phyloP scores from a whole-genome alignment of 2,797 vertebrate genomes.

The Acipenser ruthenus region DNA sequence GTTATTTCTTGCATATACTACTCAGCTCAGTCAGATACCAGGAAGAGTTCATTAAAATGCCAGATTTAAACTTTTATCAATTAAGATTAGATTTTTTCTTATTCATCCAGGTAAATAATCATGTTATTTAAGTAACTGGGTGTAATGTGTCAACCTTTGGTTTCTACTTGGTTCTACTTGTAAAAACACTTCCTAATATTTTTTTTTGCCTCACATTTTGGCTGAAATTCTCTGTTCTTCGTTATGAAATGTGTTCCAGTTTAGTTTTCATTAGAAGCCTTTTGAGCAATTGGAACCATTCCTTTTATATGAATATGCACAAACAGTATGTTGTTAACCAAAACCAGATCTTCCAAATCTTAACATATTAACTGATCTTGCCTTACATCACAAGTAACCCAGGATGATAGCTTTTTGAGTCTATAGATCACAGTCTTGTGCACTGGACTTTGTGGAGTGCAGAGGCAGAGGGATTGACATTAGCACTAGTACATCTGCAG shows the following conservation, averaged over 20 bases:
- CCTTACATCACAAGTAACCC: not conserved
- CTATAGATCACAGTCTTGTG: not conserved
- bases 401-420: not conserved
- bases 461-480: no score
- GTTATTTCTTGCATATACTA: no score
- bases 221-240: conserved; percentile 52
- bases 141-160: no score
- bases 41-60: no score
- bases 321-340: conserved; percentile 32
- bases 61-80: no score
- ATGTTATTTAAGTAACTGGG: no score
- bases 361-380: conserved; percentile 1
- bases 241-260: conserved; percentile 52
- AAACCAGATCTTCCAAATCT: conserved; percentile 30
- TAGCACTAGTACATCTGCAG: no score
- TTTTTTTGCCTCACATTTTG: conserved; percentile 38
- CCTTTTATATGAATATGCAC: conserved; percentile 33
- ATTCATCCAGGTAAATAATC: no score
- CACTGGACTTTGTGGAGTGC: not conserved
- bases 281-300: conserved; percentile 52
- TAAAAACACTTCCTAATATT: conserved; percentile 32
- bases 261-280: conserved; percentile 65
- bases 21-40: no score
- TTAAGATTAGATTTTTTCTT: no score
- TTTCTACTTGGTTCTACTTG: conserved; percentile 19